phyloP scores from a whole-genome alignment of 2,888 invertebrate genomes.

The Lasioglossum lativentre region DNA sequence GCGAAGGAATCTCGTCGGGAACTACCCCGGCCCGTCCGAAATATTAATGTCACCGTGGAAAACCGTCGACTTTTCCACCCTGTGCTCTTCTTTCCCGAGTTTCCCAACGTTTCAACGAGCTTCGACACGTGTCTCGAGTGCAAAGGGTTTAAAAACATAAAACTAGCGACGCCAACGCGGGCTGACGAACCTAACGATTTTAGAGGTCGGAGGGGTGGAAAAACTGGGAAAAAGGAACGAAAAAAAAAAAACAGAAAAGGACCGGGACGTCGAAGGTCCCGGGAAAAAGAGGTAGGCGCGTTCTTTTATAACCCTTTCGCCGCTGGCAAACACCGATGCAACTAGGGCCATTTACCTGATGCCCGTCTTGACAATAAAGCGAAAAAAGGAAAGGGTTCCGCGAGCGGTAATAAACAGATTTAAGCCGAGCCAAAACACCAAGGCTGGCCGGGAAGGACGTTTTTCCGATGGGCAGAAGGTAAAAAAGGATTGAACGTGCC shows the following conservation, averaged over 20 bases:
- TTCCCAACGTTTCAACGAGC: neutral
- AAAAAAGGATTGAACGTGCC: slow-evolving; percentile 17
- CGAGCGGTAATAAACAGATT: slow-evolving; percentile 75
- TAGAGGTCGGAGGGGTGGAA: neutral
- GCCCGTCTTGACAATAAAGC: slow-evolving; percentile 76
- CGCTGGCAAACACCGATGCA: slow-evolving; percentile 29
- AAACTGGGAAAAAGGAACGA: neutral
- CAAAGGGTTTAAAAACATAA: slow-evolving; percentile 43
- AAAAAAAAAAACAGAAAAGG: neutral
- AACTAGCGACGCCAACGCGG: slow-evolving; percentile 1
- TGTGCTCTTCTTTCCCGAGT: neutral
- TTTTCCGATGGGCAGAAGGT: neutral
- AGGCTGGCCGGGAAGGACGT: slow-evolving; percentile 53
- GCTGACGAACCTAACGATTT: slow-evolving; percentile 26
- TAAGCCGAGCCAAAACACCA: slow-evolving; percentile 58
- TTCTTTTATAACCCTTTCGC: slow-evolving; percentile 69
- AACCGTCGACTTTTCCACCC: neutral
- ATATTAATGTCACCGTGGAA: slow-evolving; percentile 39
- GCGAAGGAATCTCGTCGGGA: slow-evolving; percentile 6
- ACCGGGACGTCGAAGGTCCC: slow-evolving; percentile 35
- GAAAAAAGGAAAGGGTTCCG: slow-evolving; percentile 69
- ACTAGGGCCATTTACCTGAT: slow-evolving; percentile 64
- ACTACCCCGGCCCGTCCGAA: slow-evolving; percentile 14
- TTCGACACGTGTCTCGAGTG: slow-evolving; percentile 44
- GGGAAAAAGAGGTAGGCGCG: slow-evolving; percentile 40